These are phyloP conservation scores for Eupristina koningsbergeri DNA, from an alignment of 1,140 invertebrate species.

Conservation along the genomic window DNA sequence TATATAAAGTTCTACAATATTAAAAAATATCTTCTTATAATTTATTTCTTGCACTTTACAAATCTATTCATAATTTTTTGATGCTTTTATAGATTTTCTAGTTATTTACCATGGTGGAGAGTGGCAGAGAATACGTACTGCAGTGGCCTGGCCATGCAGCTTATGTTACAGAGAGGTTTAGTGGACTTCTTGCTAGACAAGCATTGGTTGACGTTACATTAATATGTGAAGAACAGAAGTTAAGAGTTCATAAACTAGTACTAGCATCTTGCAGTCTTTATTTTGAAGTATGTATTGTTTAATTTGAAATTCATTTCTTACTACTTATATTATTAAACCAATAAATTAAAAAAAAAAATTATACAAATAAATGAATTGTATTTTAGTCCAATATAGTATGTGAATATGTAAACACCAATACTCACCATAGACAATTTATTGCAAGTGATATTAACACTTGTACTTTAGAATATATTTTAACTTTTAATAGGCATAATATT, in stretches of 20 bases:
- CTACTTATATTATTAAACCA: too few species aligned
- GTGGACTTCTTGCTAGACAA: constrained; percentile 75
- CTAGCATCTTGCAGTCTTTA: constrained; percentile 78
- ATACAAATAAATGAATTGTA: too few species aligned
- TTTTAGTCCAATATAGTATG: too few species aligned
- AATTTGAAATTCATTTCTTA: neutral
- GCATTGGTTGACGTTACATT: constrained; percentile 76
- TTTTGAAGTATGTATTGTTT: constrained; percentile 71
- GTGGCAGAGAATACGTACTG: constrained; percentile 66
- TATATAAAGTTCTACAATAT: neutral
- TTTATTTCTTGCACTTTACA: neutral
- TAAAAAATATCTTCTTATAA: neutral
- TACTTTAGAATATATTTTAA: neutral
- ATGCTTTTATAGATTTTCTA: constrained; percentile 46
- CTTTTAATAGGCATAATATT: neutral
- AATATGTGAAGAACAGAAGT: constrained; percentile 76
- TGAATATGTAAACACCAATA: too few species aligned
- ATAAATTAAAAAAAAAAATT: too few species aligned
- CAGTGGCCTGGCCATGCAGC: constrained; percentile 75
- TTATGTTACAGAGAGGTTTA: constrained; percentile 74
- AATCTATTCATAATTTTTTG: neutral
- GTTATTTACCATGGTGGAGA: constrained; percentile 64
- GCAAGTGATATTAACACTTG: neutral
- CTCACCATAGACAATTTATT: too few species aligned
- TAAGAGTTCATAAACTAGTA: constrained; percentile 77